Evolutionary conservation across 2,888 invertebrate genomes (phyloP).

Genomic region (Idaea straminata): DNA sequence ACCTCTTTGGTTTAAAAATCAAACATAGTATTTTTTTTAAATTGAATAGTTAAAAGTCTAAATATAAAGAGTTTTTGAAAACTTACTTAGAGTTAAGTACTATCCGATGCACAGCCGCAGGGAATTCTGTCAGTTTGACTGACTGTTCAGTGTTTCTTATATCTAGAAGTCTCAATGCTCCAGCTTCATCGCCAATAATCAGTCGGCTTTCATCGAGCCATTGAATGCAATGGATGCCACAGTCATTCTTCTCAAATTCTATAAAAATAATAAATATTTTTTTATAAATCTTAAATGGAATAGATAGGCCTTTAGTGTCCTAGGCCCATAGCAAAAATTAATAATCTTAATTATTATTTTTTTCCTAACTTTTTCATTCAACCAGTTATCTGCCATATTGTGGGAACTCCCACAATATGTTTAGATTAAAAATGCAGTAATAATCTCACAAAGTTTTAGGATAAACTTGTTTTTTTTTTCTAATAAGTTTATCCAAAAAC

Average conservation of each 20-base stretch:
- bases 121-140: conserved; percentile 51
- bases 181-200: conserved; percentile 71
- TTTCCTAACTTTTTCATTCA: too few species aligned
- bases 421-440: too few species aligned
- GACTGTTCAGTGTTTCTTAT: conserved; percentile 46
- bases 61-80: not conserved
- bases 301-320: not conserved
- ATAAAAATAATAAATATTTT: conserved; percentile 25
- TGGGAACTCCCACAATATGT: too few species aligned
- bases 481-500: too few species aligned
- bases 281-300: not conserved
- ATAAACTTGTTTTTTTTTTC: too few species aligned
- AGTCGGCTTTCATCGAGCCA: conserved; percentile 66
- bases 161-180: conserved; percentile 55
- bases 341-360: too few species aligned
- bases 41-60: not conserved
- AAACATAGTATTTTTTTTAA: too few species aligned
- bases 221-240: conserved; percentile 62
- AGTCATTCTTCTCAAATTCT: conserved; percentile 62
- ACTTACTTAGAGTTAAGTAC: conserved; percentile 58
- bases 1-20: too few species aligned
- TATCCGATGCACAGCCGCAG: conserved; percentile 63
- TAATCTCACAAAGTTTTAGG: too few species aligned
- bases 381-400: too few species aligned
- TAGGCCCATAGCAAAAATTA: too few species aligned